Evolutionary conservation across 2,113 vertebrate species (phyloP).

Genomic region (Seriola dumerili): DNA sequence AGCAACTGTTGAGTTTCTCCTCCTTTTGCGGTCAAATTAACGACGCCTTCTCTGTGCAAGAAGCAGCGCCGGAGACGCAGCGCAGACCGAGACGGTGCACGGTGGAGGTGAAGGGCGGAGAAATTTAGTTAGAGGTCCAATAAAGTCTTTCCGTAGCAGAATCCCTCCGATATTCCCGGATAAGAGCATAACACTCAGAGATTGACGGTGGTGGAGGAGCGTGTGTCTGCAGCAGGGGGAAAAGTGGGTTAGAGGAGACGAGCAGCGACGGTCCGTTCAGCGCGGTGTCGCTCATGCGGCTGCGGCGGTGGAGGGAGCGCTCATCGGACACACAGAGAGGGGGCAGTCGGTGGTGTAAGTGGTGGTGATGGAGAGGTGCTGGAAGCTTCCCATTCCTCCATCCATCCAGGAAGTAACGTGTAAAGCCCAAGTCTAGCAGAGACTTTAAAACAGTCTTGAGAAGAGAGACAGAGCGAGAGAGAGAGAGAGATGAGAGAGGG

Average conservation of each 20-base stretch:
- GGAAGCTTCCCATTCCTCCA: conserved; percentile 89
- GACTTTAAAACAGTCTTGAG: conserved; percentile 91
- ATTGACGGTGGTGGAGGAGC: not conserved
- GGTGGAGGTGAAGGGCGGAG: conserved; percentile 30
- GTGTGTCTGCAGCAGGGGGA: not conserved
- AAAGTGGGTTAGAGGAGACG: conserved; percentile 15
- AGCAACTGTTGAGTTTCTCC: conserved; percentile 86
- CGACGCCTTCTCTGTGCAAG: conserved; percentile 65
- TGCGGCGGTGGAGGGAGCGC: conserved; percentile 78
- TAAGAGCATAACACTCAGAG: conserved; percentile 63
- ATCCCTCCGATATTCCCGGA: conserved; percentile 62
- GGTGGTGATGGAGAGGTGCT: conserved; percentile 75
- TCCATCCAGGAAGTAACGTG: conserved; percentile 92
- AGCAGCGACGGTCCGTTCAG: conserved; percentile 73
- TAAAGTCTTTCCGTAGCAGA: conserved; percentile 62
- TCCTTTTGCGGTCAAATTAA: conserved; percentile 38
- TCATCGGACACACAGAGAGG: conserved; percentile 76
- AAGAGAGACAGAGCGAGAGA: conserved; percentile 54
- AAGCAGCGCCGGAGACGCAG: conserved; percentile 59
- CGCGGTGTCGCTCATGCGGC: conserved; percentile 32
- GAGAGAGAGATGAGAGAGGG: conserved; percentile 64
- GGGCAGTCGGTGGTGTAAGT: conserved; percentile 57
- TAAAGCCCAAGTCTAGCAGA: conserved; percentile 89
- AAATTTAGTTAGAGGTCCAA: conserved; percentile 61
- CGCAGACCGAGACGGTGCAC: conserved; percentile 22